Conservation (phyloP, 2,113 vertebrate species). For the Indri indri region DNA sequence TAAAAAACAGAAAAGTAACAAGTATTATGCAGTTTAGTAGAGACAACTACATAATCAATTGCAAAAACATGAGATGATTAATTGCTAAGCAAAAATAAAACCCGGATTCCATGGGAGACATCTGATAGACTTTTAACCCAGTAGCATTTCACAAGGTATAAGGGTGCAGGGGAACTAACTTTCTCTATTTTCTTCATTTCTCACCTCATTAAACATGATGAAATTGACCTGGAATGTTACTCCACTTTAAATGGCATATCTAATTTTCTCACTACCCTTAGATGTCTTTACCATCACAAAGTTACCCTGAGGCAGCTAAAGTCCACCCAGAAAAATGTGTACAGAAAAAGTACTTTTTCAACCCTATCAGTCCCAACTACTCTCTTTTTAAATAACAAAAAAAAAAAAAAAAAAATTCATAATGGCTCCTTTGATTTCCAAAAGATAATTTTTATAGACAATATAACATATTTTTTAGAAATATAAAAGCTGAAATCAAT, state of each 20-base stretch:
- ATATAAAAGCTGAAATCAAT: neutral
- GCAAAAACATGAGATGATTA: neutral
- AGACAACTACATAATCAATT: neutral
- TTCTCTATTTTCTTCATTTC: constrained; percentile 29
- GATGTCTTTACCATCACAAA: neutral
- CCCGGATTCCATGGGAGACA: neutral
- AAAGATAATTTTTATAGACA: neutral
- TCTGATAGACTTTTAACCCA: neutral
- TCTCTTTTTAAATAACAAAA: neutral
- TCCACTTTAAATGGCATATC: constrained; percentile 3
- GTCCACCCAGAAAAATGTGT: neutral
- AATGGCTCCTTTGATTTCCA: neutral
- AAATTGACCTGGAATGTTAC: constrained; percentile 8
- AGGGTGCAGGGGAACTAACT: neutral
- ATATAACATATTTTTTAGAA: neutral
- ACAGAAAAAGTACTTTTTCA: neutral
- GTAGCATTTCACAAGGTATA: neutral
- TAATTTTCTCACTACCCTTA: neutral
- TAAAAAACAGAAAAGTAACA: neutral
- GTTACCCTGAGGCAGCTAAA: neutral
- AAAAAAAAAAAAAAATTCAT: neutral
- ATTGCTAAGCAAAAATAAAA: neutral
- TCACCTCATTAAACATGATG: constrained; percentile 38
- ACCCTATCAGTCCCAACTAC: too few species aligned
- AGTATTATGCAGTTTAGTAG: neutral